phyloP scores from a whole-genome alignment of 2,797 vertebrate species.

The Tympanoctomys barrerae region DNA sequence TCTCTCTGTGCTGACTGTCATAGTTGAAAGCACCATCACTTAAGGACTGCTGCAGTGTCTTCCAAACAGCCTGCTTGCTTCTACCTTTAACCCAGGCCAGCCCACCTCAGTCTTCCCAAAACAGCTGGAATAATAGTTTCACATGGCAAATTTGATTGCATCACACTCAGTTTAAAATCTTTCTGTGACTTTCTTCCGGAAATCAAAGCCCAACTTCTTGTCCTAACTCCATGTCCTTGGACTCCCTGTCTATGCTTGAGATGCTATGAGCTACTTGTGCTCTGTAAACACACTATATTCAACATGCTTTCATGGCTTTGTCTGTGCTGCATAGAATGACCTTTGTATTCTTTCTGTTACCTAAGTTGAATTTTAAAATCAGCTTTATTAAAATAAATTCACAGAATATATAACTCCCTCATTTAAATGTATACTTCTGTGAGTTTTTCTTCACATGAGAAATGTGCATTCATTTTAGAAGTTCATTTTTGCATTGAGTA shows the following conservation, averaged over 20 bases:
- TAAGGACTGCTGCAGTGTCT: neutral
- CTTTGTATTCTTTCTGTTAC: neutral
- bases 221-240: neutral
- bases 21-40: neutral
- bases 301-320: neutral
- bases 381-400: conserved; percentile 42
- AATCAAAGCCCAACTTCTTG: conserved; percentile 41
- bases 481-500: no score
- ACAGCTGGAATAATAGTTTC: neutral
- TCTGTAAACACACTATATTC: conserved; percentile 25
- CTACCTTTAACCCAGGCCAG: neutral
- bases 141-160: conserved; percentile 17
- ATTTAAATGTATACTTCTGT: conserved; percentile 34
- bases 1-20: neutral
- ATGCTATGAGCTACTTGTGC: neutral
- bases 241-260: neutral
- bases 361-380: neutral
- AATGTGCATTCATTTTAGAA: no score
- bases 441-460: neutral
- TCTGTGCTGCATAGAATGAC: neutral
- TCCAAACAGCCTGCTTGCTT: conserved; percentile 41
- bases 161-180: neutral
- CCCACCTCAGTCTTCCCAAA: neutral
- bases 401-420: conserved; percentile 1
- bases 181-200: conserved; percentile 39